Evolutionary conservation across 2,113 vertebrate species (phyloP).

Genomic region (Mustelus asterias): DNA sequence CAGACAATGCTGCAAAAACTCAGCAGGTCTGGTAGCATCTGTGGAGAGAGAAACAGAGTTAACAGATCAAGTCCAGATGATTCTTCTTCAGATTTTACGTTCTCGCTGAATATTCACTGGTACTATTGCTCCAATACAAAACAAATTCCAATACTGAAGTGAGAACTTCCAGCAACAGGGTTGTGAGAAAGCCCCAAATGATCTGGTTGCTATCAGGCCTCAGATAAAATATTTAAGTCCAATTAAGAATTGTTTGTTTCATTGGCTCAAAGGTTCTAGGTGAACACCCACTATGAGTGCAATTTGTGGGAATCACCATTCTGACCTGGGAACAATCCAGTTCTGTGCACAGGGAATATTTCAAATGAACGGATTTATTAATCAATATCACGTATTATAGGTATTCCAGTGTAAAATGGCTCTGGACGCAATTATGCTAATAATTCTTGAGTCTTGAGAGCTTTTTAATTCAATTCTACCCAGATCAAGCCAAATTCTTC

Average conservation of each 20-base stretch:
- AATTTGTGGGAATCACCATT: not conserved
- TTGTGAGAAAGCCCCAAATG: not conserved
- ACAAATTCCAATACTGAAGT: not conserved
- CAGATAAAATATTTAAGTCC: not conserved
- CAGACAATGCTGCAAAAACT: too few relatives aligned
- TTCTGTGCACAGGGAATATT: not conserved
- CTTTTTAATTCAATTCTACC: too few relatives aligned
- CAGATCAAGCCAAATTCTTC: too few relatives aligned
- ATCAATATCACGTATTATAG: not conserved
- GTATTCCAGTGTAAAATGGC: not conserved
- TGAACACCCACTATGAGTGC: not conserved
- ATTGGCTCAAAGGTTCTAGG: not conserved
- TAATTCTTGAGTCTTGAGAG: too few relatives aligned
- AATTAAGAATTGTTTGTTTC: not conserved
- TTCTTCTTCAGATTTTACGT: not conserved
- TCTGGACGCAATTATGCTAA: too few relatives aligned
- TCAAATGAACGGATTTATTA: not conserved
- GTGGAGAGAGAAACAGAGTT: too few relatives aligned
- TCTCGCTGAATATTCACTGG: not conserved
- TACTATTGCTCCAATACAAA: not conserved
- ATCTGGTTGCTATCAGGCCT: not conserved
- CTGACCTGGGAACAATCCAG: not conserved
- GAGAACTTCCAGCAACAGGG: not conserved
- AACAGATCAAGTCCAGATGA: too few relatives aligned
- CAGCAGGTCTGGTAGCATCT: too few relatives aligned